Evolutionary conservation across 2,113 vertebrate genomes (phyloP).

Genomic region (Leptosomus discolor): DNA sequence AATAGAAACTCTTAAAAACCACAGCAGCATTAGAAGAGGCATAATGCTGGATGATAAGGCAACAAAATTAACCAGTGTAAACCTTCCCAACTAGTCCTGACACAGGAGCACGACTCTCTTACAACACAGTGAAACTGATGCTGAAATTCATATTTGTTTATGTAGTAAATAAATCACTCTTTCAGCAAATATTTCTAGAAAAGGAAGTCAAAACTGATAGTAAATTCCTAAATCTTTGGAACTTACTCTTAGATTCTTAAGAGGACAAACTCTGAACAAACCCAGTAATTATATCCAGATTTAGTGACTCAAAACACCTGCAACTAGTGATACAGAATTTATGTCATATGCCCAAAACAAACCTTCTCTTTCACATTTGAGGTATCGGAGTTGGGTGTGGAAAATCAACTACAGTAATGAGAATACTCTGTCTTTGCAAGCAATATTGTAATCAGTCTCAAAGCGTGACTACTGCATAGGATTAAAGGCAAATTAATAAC

Average conservation of each 20-base stretch:
- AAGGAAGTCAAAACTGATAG: neutral
- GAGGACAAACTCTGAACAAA: neutral
- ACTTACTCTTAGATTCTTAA: neutral
- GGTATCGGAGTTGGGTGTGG: neutral
- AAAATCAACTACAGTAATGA: neutral
- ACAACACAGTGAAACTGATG: neutral
- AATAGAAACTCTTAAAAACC: neutral
- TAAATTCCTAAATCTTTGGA: neutral
- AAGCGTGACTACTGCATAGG: neutral
- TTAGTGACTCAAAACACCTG: neutral
- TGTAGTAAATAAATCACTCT: neutral
- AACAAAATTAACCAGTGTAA: neutral
- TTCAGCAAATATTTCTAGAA: neutral
- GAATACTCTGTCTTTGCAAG: neutral
- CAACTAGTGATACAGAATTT: neutral
- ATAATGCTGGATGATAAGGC: neutral
- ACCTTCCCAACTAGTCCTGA: neutral
- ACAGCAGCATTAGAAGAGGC: neutral
- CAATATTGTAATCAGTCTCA: neutral
- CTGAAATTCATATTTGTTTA: neutral
- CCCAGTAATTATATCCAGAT: neutral
- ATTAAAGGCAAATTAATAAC: neutral
- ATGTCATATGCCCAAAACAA: neutral
- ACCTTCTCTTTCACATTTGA: neutral
- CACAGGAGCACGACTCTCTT: neutral